Evolutionary conservation across 2,113 vertebrate genomes (phyloP).

Genomic region (Salvelinus sp.): DNA sequence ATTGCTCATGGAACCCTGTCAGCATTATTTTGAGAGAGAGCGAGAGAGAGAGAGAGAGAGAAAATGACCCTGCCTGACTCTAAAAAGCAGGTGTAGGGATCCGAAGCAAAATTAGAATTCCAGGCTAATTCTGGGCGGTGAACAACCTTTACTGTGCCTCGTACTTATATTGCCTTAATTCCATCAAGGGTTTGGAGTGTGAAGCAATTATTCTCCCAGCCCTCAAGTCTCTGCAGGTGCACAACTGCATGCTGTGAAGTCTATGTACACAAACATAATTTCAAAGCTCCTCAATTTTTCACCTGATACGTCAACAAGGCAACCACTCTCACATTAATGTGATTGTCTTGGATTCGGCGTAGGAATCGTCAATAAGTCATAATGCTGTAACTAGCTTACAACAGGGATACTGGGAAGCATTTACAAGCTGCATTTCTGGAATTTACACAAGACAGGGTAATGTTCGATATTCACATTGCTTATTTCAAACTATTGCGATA

Average conservation of each 20-base stretch:
- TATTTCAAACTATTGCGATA: too few species aligned
- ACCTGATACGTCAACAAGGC: slow-evolving; percentile 4
- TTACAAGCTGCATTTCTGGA: too few species aligned
- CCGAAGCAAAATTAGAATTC: slow-evolving; percentile 21
- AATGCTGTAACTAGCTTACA: not conserved
- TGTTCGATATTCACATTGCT: not conserved
- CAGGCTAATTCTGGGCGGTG: slow-evolving; percentile 6
- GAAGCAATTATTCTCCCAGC: slow-evolving; percentile 40
- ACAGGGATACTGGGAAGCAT: not conserved
- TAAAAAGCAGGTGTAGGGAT: slow-evolving; percentile 25
- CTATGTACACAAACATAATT: slow-evolving; percentile 14
- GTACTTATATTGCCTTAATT: slow-evolving; percentile 44
- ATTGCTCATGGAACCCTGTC: slow-evolving; percentile 40
- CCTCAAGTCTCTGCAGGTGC: slow-evolving; percentile 3
- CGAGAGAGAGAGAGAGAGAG: not conserved
- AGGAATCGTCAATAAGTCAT: not conserved
- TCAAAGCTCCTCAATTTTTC: slow-evolving; percentile 18
- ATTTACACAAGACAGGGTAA: not conserved
- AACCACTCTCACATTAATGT: slow-evolving; percentile 4
- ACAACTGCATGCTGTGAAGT: not conserved
- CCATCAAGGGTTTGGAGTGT: slow-evolving; percentile 34
- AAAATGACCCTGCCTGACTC: slow-evolving; percentile 29
- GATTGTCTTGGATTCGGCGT: not conserved
- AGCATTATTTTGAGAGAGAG: slow-evolving; percentile 30
- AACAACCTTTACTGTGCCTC: slow-evolving; percentile 39